phyloP scores from a whole-genome alignment of 2,797 vertebrate genomes.

The Enteromius radiatus region DNA sequence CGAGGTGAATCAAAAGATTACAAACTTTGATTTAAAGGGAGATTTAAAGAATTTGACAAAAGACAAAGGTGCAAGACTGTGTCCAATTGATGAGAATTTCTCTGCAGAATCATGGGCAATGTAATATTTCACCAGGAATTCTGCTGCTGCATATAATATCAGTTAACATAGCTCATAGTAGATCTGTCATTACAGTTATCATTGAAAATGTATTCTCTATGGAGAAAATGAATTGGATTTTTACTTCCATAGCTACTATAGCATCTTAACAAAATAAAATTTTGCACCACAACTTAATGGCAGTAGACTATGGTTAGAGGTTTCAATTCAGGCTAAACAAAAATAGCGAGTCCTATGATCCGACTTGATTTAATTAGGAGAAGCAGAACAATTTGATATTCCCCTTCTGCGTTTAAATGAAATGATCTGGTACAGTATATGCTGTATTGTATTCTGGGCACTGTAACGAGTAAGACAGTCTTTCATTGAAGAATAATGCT shows the following conservation, averaged over 20 bases:
- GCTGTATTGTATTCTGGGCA: neutral
- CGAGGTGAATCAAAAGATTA: neutral
- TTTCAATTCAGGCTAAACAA: neutral
- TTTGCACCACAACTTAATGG: neutral
- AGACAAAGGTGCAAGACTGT: neutral
- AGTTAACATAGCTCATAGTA: neutral
- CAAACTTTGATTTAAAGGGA: neutral
- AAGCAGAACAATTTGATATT: neutral
- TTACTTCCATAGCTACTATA: neutral
- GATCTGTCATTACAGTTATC: neutral
- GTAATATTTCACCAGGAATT: neutral
- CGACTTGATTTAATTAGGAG: neutral
- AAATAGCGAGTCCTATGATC: neutral
- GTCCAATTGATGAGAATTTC: neutral
- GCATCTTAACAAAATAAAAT: neutral
- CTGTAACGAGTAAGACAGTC: neutral
- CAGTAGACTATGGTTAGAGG: neutral
- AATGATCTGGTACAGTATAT: neutral
- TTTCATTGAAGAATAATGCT: constrained; percentile 19
- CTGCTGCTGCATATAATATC: neutral
- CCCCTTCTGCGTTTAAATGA: neutral
- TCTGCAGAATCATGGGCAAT: neutral
- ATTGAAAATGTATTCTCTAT: neutral
- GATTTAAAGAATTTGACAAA: neutral
- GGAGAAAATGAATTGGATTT: neutral